Evolutionary conservation across 2,888 invertebrate species (phyloP), one percentile per base, ranked within the genome.

Genomic region (Sphaerophoria taeniata): DNA sequence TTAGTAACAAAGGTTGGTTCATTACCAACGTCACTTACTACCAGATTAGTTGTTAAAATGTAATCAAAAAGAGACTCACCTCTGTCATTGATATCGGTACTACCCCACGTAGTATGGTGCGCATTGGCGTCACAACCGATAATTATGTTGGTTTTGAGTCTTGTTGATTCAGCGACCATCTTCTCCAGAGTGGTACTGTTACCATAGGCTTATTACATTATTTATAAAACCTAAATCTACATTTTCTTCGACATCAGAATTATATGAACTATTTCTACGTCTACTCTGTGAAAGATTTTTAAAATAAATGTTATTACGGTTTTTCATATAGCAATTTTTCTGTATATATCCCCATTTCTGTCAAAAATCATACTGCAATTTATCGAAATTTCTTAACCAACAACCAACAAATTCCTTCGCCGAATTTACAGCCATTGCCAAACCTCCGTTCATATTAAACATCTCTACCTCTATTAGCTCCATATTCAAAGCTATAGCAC

Each of bases 401-500:
- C n/a, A n/a, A 16, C 49, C 49, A 49, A 24, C 24, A 24, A 14
- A 14, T 49, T 49, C 6, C 0, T 7, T 49, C 49, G 16, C n/a
- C 7, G 49, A 49, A 49, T 69, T n/a, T 49, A 49, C 49, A 49
- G 49, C 49, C 49, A 14, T 14, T 49, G 49, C 49, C 49, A 5
- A 6, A 14, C 16, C 49, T 0, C 49, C 14, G 14, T 6, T 16
- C 49, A 14, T 49, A 49, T 14, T 49, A 0, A 1, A 4, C 16
- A 49, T 49, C 5, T 49, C 49, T 16, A 49, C 7, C 14, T 55
- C 55, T 24, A 69, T 14, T 34, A 67, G 14, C n/a, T 51, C 51
- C 67, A 47, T 51, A 67, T 67, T 67, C n/a, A 67, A 14, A 47
- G 67, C 67, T 11, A 49, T 24, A 7, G 9, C 49, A 31, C 51